Conservation (phyloP, 2,888 invertebrate genomes). For the Toxonevra muliebris region DNA sequence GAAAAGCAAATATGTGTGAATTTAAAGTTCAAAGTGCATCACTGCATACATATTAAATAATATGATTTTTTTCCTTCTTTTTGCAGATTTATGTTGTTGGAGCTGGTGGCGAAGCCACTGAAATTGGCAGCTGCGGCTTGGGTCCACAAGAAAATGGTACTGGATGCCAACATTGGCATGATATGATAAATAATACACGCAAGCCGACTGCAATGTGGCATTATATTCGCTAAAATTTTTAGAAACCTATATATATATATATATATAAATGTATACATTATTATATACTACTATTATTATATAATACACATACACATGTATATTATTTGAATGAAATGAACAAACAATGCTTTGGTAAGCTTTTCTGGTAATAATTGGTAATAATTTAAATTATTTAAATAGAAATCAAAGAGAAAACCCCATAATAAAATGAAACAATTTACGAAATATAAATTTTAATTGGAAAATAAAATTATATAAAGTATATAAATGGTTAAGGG, state of each 20-base stretch:
- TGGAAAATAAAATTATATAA: no score
- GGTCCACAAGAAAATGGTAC: constrained; percentile 65
- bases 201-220: constrained; percentile 94
- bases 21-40: not conserved
- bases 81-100: constrained; percentile 63
- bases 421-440: no score
- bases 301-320: not conserved
- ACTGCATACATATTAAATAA: constrained; percentile 6
- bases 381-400: no score
- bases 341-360: not conserved
- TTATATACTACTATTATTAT: not conserved
- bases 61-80: constrained; percentile 12
- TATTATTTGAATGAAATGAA: not conserved
- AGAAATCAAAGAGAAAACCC: no score
- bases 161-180: constrained; percentile 84
- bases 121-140: constrained; percentile 64
- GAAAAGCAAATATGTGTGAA: not conserved
- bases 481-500: no score
- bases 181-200: constrained; percentile 86
- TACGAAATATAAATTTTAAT: no score
- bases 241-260: constrained; percentile 7
- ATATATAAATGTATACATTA: not conserved
- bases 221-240: constrained; percentile 72
- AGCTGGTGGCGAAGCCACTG: constrained; percentile 62
- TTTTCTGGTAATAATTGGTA: not conserved